phyloP scores from a whole-genome alignment of 1,140 invertebrate genomes.

The Drosophila ogumai region DNA sequence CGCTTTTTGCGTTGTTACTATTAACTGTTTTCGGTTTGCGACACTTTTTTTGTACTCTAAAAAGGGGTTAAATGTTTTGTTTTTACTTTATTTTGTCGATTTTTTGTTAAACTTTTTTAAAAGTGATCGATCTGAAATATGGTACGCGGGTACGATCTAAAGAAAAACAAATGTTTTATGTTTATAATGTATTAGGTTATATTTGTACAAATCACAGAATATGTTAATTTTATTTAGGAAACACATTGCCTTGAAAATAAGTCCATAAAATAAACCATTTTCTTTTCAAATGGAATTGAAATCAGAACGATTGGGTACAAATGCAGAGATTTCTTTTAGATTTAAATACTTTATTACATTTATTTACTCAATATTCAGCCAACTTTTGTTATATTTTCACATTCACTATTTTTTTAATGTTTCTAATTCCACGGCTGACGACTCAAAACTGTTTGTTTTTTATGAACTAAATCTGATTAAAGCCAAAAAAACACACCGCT shows the following conservation, averaged over 20 bases:
- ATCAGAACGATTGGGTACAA: no score
- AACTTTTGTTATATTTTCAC: background rate
- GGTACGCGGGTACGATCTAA: no score
- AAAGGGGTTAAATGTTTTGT: slow-evolving; percentile 10
- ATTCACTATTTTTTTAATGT: background rate
- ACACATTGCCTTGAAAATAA: background rate
- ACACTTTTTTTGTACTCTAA: background rate
- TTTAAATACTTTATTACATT: background rate
- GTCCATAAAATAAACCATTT: background rate
- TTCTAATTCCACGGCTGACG: background rate
- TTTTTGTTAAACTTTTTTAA: background rate
- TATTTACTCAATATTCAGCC: background rate
- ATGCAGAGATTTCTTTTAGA: no score
- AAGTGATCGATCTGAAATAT: no score
- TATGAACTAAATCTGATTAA: slow-evolving; percentile 21
- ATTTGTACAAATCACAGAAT: background rate
- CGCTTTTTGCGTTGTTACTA: slow-evolving; percentile 20
- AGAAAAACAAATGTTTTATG: background rate
- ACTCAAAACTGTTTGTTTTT: slow-evolving; percentile 10
- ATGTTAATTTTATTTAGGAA: background rate
- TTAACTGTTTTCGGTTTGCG: slow-evolving; percentile 11
- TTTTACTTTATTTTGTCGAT: background rate
- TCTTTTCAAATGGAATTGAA: background rate
- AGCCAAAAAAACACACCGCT: slow-evolving; percentile 22
- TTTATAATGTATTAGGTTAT: background rate